Base-by-base conservation (phyloP, 2,797 vertebrate genomes). In the Microcaecilia unicolor region DNA sequence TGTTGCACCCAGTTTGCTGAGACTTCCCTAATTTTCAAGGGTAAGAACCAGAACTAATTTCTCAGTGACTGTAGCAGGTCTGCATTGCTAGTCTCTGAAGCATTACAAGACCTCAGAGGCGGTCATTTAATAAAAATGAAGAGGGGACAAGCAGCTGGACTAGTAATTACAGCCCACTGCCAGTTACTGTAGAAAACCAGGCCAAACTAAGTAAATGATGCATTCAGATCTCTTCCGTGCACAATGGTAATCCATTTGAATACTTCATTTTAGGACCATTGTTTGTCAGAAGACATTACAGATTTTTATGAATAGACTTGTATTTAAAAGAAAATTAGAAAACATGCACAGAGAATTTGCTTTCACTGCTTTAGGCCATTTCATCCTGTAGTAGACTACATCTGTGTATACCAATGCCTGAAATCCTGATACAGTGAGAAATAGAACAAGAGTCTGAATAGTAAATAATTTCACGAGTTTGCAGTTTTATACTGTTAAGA, bases 401-500 rank as follows among this genome's bases (percentile, higher is more conserved):
- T 27, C 0, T 3, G 13, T 11, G 48, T 37, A 28, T 33, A 25
- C 10, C 27, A 18, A 14, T 35, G 19, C 54, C 32, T 25, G 31
- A 26, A 45, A 37, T 47, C 40, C 21, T 21, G 25, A 34, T 34
- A 12, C 18, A 20, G 18, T 21, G 14, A 42, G 18, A 54, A 43
- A 53, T 40, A 54, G 41, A 58, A 37, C 45, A 58, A 62, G 28
- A 42, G 51, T 61, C 22, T 58, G 34, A 52, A 18, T 27, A 29
- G 37, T 35, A 53, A 58, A 62, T 41, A 37, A 64, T 60, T 48
- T 17, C 61, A 54, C 49, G 34, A 55, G 50, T 14, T 16, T 29
- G 23, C n/a, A 34, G 16, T 23, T 39, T 48, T 36, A 50, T 44
- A 30, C 25, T 48, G 56, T 63, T 46, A 55, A 58, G 43, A n/a